Base-by-base conservation (phyloP, 2,113 vertebrate species). In the Hippolais icterina region DNA sequence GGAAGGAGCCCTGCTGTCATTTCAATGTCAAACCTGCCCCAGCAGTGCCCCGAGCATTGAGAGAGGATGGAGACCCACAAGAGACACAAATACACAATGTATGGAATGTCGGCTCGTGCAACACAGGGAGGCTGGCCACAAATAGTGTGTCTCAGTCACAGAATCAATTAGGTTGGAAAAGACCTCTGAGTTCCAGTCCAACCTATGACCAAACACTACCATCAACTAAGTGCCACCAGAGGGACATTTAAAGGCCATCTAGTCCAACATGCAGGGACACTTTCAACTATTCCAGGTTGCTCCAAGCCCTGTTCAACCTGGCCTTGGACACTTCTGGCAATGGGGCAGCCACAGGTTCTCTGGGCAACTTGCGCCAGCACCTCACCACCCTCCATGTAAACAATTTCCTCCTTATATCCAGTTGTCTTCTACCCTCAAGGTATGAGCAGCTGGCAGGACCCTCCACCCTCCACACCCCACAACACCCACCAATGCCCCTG, bases 51-150 rank as follows among this genome's bases (percentile, higher is more conserved):
- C 0, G 12, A 50, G 81, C 35, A 0, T 72, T 8, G 61, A 5
- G 2, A 7, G 66, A 35, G 27, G 54, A 28, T 3, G 33, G 59
- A 60, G 33, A 72, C 15, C 4, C 15, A 9, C 24, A 0, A 8
- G 39, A 20, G 28, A 22, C 14, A 5, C 68, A 1, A 12, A 39
- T 1, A 37, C 25, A 3, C 4, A 2, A 0, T 2, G 8, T 0
- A 0, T 1, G 23, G 39, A 14, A 1, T 5, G 16, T 3, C 0
- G 1, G 69, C 16, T 10, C 0, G 0, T 9, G 25, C 0, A n/a
- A 11, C 49, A 8, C 25, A 2, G 69, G 17, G 41, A 8, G 15
- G 61, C 23, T 41, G 50, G 24, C 12, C 33, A 6, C 35, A 9
- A 6, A 35, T 21, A 46, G 6, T 10, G 9, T 15, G 14, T 23